Base-by-base conservation (phyloP, 2,888 invertebrate species). In the Norana najaformis region DNA sequence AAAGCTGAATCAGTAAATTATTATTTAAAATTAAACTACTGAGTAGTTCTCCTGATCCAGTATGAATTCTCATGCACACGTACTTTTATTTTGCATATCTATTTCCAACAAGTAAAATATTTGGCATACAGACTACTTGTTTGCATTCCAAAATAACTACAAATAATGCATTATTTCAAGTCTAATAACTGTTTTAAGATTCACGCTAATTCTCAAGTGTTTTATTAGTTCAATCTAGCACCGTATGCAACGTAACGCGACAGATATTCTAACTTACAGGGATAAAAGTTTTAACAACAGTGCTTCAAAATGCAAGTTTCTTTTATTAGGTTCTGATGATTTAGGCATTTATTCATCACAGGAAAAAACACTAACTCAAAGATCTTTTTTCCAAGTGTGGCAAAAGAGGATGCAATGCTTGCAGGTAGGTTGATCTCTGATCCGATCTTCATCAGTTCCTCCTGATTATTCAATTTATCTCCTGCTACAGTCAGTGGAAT, bases 381-480 rank as follows among this genome's bases (percentile, higher is more conserved):
- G 82, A 92, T 35, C 53, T 91, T 92, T 34, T 92, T 89, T 37
- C 91, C 91, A 4, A 92, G 91, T 36, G 69, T 85, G 36, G 89
- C 88, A 35, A 90, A 53, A 36, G 88, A 88, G 18, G 47, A 34
- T 38, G 88, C 88, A 36, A 92, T 88, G 23, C 88, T 35, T 34
- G 90, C n/a, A 1, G 91, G 92, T 88, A 91, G 91, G 0, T 91
- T 69, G 6, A 93, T 89, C 82, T 93, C 93, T 82, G 90, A 89
- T 20, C 93, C 94, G 16, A 93, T 91, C 39, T 92, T 91, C 13
- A 91, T 91, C 37, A 94, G 92, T 37, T 92, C 92, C 14, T 93
- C 94, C 88, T 91, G 91, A 88, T 93, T 92, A 13, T 90, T 92
- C 88, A 94, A 92, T 90, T 94, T 94, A 91, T 93, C 93, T 20